Base-by-base conservation (phyloP, 2,797 vertebrate genomes). In the Tauraco hartlaubi region DNA sequence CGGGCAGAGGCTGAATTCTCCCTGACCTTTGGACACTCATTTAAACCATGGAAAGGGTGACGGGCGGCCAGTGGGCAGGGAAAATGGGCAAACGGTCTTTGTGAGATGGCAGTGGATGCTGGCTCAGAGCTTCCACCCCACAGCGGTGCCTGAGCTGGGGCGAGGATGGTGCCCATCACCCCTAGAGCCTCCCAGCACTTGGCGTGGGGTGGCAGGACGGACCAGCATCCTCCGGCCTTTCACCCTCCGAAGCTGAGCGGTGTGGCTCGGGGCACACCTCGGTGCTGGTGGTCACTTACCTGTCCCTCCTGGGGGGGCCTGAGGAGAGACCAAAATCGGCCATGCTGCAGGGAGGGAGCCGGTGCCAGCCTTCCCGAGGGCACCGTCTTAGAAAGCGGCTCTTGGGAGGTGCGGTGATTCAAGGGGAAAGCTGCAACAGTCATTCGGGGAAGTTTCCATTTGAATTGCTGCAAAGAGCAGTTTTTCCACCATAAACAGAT, bases 381-480 rank as follows among this genome's bases (percentile, higher is more conserved):
- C 91, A 94, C 63, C 78, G 3, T 69, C 82, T 96, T 85, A 21
- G 96, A 95, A 84, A 96, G 88, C 61, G 3, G 48, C 82, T 44
- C 88, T 59, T 64, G 5, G 43, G 95, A 89, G 75, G 52, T 15
- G 2, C 2, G 52, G 83, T 92, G 93, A 95, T 97, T 97, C 96
- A 95, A 91, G 95, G 89, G 91, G 90, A 96, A 96, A 96, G 94
- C 95, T 76, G 95, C 85, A 82, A 93, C 61, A 95, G 69, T 95
- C 96, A 95, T 96, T 95, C 95, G 69, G 91, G 95, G 95, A 96
- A 96, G 95, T 97, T 97, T 97, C 96, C 93, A 52, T 95, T 85
- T 96, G 94, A 96, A 95, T 93, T 82, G 87, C 95, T 62, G 80
- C 89, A 89, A 89, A 94, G 92, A 95, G 48, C 94, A 68, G 68